phyloP scores from a whole-genome alignment of 1,140 invertebrate species.

The Camponotus pennsylvanicus region DNA sequence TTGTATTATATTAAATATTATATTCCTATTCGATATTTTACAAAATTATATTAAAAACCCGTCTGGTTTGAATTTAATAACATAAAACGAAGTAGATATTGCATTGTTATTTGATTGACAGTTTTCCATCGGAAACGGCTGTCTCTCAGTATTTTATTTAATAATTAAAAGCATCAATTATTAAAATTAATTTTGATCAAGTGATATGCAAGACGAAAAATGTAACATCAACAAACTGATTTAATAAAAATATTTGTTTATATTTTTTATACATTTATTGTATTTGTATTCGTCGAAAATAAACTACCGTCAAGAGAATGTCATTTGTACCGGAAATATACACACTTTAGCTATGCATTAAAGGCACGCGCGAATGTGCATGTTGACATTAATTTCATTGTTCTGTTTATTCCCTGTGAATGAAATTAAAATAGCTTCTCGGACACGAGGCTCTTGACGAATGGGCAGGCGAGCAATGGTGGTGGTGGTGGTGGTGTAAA shows the following conservation, averaged over 20 bases:
- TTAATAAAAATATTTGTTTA: conserved; percentile 13
- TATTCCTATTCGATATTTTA: conserved; percentile 36
- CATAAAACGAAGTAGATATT: conserved; percentile 15
- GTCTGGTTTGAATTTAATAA: conserved; percentile 18
- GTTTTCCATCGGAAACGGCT: background rate
- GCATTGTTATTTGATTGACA: background rate
- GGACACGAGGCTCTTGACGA: conserved; percentile 23
- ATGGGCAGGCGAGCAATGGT: background rate
- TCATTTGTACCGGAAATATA: conserved; percentile 64
- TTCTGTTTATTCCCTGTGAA: conserved; percentile 71
- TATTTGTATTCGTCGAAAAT: conserved; percentile 51
- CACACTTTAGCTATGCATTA: conserved; percentile 62
- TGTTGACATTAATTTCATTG: conserved; percentile 70
- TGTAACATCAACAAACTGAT: conserved; percentile 9
- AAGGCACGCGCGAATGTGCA: conserved; percentile 52
- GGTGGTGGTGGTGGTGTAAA: background rate
- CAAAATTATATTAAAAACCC: conserved; percentile 34
- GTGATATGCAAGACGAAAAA: conserved; percentile 54
- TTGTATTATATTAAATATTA: background rate
- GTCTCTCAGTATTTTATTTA: background rate
- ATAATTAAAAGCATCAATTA: conserved; percentile 55
- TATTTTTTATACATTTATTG: conserved; percentile 13
- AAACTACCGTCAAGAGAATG: conserved; percentile 3
- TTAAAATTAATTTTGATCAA: conserved; percentile 51
- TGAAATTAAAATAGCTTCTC: conserved; percentile 75